Conservation (phyloP, 2,888 invertebrate genomes). For the Tachina lurida region DNA sequence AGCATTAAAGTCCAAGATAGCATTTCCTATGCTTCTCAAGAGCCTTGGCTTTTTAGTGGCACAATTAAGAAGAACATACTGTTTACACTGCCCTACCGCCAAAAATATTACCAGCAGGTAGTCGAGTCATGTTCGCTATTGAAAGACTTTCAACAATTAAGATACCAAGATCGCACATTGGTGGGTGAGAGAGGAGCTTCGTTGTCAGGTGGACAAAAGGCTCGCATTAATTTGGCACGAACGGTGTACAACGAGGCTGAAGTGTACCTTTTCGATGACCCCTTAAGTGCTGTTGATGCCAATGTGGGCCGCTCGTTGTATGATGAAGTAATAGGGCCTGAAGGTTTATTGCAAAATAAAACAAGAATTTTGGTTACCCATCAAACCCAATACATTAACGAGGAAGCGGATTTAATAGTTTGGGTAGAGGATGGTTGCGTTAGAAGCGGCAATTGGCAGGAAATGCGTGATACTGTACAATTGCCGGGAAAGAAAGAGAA, state of each 20-base stretch:
- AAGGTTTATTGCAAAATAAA: slow-evolving; percentile 84
- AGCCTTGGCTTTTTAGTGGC: slow-evolving; percentile 87
- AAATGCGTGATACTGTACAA: slow-evolving; percentile 78
- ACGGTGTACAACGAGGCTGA: slow-evolving; percentile 89
- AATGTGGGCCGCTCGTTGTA: slow-evolving; percentile 90
- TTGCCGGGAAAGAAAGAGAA: slow-evolving; percentile 75
- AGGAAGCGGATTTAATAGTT: slow-evolving; percentile 85
- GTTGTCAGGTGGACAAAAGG: slow-evolving; percentile 90
- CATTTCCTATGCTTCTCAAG: slow-evolving; percentile 87
- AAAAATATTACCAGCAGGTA: slow-evolving; percentile 86
- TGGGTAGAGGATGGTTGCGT: slow-evolving; percentile 85
- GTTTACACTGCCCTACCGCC: slow-evolving; percentile 87
- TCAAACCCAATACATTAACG: slow-evolving; percentile 88
- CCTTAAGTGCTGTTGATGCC: slow-evolving; percentile 90
- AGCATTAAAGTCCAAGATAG: slow-evolving; percentile 84
- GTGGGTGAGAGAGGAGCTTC: slow-evolving; percentile 89
- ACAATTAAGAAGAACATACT: slow-evolving; percentile 89
- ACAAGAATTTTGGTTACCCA: slow-evolving; percentile 90
- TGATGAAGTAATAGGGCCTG: slow-evolving; percentile 86
- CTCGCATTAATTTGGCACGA: slow-evolving; percentile 88
- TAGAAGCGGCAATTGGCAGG: slow-evolving; percentile 83
- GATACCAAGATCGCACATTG: slow-evolving; percentile 87
- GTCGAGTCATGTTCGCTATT: slow-evolving; percentile 80
- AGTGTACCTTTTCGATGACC: slow-evolving; percentile 91
- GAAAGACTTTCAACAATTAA: slow-evolving; percentile 85